Evolutionary conservation across 2,888 invertebrate genomes (phyloP).

Genomic region (Sepiola atlantica): DNA sequence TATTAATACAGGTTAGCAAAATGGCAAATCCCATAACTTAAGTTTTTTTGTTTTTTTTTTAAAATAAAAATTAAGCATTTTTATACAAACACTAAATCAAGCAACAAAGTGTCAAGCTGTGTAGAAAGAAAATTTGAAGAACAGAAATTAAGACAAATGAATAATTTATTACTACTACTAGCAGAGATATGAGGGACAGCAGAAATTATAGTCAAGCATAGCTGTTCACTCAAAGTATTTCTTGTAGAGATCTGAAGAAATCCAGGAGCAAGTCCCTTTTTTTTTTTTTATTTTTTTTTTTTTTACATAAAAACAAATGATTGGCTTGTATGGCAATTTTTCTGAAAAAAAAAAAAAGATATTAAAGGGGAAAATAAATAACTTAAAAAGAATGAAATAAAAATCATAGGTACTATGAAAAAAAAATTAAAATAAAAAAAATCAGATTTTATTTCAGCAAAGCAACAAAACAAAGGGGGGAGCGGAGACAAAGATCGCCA

Average conservation of each 20-base stretch:
- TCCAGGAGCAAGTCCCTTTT: neutral
- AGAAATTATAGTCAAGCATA: neutral
- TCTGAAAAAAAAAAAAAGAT: neutral
- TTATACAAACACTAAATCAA: neutral
- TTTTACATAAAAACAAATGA: neutral
- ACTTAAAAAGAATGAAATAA: neutral
- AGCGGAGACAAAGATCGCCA: conserved; percentile 24
- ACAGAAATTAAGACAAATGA: neutral
- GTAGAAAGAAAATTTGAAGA: neutral
- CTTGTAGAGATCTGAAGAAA: neutral
- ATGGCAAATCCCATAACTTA: no score
- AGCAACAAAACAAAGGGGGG: conserved; percentile 20
- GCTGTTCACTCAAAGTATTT: neutral
- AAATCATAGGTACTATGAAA: neutral
- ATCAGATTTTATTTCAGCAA: conserved; percentile 15
- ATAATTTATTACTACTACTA: conserved; percentile 11
- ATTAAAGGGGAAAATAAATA: neutral
- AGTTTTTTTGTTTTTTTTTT: no score
- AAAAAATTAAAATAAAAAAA: neutral
- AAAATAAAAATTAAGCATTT: no score
- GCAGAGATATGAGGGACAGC: neutral
- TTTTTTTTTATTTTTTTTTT: no score
- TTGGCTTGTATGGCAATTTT: no score
- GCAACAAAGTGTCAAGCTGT: neutral
- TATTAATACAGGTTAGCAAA: no score